Percentiles rank a stretch among this genome's conserved stretches.
phyloP scores from a whole-genome alignment of 2,888 invertebrate species.

The Agrilus mali region DNA sequence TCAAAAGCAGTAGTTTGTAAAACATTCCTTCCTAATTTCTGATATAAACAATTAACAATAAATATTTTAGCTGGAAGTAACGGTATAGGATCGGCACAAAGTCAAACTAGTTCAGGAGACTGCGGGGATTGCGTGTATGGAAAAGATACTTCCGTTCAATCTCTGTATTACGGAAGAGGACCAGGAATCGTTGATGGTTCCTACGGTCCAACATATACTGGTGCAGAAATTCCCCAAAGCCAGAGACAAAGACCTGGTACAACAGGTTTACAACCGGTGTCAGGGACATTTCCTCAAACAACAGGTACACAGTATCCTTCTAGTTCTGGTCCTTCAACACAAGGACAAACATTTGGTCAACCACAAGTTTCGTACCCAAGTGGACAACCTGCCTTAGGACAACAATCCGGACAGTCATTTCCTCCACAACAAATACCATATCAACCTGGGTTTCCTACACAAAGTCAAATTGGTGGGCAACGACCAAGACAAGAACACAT shows the following conservation, averaged over 20 bases:
- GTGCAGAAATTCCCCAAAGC: neutral
- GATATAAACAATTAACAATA: neutral
- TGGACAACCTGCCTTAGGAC: too few species aligned
- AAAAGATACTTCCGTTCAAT: neutral
- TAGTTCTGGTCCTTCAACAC: neutral
- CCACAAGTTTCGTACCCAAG: too few species aligned
- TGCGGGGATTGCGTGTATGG: constrained; percentile 48
- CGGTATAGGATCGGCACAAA: constrained; percentile 83
- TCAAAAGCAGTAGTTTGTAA: constrained; percentile 61
- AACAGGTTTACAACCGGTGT: too few species aligned
- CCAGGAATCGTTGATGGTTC: neutral
- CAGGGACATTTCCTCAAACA: neutral
- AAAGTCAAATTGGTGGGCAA: neutral
- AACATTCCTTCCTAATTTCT: constrained; percentile 26
- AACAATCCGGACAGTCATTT: too few species aligned
- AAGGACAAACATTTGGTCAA: too few species aligned
- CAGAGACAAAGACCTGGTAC: neutral
- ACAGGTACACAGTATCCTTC: neutral
- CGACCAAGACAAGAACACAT: too few species aligned
- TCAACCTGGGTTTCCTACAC: neutral
- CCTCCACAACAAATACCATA: too few species aligned
- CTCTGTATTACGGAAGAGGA: neutral
- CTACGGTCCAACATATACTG: neutral
- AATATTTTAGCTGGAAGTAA: constrained; percentile 54
- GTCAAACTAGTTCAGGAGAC: constrained; percentile 60